phyloP scores from a whole-genome alignment of 2,113 vertebrate genomes.

The Globicephala melas region DNA sequence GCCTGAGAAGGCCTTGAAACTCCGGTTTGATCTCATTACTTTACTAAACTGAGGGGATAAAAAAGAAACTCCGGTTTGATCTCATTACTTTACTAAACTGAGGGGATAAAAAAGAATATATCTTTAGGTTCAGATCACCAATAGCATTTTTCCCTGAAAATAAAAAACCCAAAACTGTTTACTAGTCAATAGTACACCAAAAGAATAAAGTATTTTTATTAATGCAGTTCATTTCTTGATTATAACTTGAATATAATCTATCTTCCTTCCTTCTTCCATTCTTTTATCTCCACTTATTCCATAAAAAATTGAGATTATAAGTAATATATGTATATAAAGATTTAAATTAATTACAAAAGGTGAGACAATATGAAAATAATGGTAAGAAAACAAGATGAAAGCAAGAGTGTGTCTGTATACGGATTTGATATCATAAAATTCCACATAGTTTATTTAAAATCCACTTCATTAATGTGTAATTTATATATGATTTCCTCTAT shows the following conservation, averaged over 20 bases:
- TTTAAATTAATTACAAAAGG: conserved; percentile 16
- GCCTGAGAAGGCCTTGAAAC: neutral
- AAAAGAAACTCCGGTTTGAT: neutral
- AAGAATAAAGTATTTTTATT: neutral
- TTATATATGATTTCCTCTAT: neutral
- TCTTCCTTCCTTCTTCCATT: neutral
- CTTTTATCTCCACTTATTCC: neutral
- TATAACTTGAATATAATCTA: neutral
- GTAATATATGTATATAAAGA: neutral
- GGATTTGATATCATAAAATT: neutral
- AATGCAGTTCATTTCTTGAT: neutral
- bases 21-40: neutral
- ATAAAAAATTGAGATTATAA: neutral
- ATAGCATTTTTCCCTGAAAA: neutral
- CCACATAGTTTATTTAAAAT: neutral
- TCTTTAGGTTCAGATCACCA: neutral
- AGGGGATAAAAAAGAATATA: neutral
- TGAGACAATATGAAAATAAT: conserved; percentile 7
- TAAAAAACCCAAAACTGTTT: neutral
- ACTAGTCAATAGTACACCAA: neutral
- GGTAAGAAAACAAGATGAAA: neutral
- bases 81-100: neutral
- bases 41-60: neutral
- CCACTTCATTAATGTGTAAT: neutral
- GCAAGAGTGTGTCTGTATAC: neutral